A percentile compares a stretch with the other conserved stretches of the same genome.
phyloP scores from a whole-genome alignment of 2,888 invertebrate species.

The Neelides folsomi region DNA sequence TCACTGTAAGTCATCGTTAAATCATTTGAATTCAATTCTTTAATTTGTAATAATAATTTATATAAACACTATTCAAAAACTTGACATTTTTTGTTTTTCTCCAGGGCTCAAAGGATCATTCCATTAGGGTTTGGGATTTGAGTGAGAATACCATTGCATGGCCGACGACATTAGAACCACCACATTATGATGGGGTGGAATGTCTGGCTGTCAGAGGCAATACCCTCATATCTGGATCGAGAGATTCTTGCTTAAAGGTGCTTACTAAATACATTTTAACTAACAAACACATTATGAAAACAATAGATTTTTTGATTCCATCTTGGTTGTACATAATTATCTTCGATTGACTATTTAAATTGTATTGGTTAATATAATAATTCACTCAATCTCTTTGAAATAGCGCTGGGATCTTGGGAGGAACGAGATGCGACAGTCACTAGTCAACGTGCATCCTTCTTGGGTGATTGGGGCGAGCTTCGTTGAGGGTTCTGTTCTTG shows the following conservation, averaged over 20 bases:
- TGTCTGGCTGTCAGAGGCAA: constrained; percentile 54
- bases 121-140: constrained; percentile 47
- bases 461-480: too few relatives aligned
- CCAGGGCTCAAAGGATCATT: constrained; percentile 75
- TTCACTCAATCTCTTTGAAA: neutral
- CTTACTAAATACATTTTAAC: constrained; percentile 37
- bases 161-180: constrained; percentile 53
- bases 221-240: constrained; percentile 64
- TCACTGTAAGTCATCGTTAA: constrained; percentile 58
- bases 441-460: too few relatives aligned
- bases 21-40: too few relatives aligned
- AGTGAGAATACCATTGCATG: neutral
- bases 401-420: too few relatives aligned
- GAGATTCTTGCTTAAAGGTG: constrained; percentile 80
- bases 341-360: constrained; percentile 30
- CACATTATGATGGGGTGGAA: constrained; percentile 82
- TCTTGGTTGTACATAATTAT: too few relatives aligned
- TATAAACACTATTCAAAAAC: too few relatives aligned
- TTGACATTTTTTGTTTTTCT: constrained; percentile 48
- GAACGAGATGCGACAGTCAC: too few relatives aligned
- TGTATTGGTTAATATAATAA: neutral
- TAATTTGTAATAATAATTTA: too few relatives aligned
- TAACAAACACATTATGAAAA: too few relatives aligned
- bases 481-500: constrained; percentile 7
- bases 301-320: too few relatives aligned